Evolutionary conservation across 2,113 vertebrate genomes (phyloP).

Genomic region (Stigmatopora nigra): DNA sequence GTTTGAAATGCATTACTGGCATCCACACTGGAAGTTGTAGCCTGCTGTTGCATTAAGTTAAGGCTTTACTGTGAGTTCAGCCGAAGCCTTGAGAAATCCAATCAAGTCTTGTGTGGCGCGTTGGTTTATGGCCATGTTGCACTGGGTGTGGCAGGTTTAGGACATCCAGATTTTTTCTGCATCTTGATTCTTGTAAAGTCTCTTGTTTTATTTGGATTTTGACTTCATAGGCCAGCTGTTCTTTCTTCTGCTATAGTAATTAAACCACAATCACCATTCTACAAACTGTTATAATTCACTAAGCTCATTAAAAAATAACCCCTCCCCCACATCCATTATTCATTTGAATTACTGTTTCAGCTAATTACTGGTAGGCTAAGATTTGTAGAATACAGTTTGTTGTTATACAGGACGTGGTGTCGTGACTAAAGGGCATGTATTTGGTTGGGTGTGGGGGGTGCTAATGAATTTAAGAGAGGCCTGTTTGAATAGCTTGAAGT

Average conservation of each 20-base stretch:
- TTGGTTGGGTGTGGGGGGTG: slow-evolving; percentile 1
- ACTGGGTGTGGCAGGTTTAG: no score
- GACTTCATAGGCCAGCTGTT: neutral
- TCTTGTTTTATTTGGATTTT: neutral
- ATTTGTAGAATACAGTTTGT: slow-evolving; percentile 33
- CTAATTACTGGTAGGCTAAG: slow-evolving; percentile 54
- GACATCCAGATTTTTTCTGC: neutral
- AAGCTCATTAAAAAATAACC: slow-evolving; percentile 28
- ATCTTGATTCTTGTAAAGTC: neutral
- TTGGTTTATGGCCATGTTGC: no score
- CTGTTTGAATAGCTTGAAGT: slow-evolving; percentile 28
- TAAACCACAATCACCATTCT: neutral
- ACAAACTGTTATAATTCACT: slow-evolving; percentile 14
- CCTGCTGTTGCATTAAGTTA: neutral
- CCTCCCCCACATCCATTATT: neutral
- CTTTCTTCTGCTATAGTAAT: neutral
- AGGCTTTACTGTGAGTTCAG: neutral
- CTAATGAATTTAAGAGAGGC: neutral
- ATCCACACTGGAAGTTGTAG: neutral
- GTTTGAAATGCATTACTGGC: neutral
- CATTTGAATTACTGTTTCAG: slow-evolving; percentile 8
- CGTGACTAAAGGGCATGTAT: no score
- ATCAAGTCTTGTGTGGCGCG: neutral
- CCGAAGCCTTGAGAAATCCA: neutral
- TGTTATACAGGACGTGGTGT: neutral